A percentile compares a stretch with the other conserved stretches of the same genome.
Evolutionary conservation across 2,888 invertebrate genomes (phyloP).

Genomic region (Philereme transversata): DNA sequence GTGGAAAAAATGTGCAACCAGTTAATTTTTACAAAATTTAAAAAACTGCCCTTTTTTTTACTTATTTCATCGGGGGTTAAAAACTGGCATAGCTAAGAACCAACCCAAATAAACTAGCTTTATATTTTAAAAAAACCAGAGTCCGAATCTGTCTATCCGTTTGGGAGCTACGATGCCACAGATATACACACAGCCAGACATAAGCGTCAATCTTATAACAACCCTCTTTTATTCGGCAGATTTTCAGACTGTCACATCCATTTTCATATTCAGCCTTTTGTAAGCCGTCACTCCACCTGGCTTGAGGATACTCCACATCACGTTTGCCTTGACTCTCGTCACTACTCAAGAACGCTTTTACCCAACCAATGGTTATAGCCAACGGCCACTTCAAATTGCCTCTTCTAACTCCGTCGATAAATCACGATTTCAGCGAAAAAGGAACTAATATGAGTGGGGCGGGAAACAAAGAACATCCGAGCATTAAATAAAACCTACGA

Average conservation of each 20-base stretch:
- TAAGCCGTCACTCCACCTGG: constrained; percentile 8
- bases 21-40: too few species aligned
- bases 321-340: constrained; percentile 18
- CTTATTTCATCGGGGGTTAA: too few species aligned
- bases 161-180: too few species aligned
- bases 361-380: constrained; percentile 10
- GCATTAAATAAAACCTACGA: constrained; percentile 8
- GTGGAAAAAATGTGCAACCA: too few species aligned
- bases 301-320: constrained; percentile 5
- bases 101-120: too few species aligned
- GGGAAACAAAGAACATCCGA: neutral
- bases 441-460: neutral
- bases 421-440: neutral
- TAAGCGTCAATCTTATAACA: too few species aligned
- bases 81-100: too few species aligned
- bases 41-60: too few species aligned
- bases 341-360: constrained; percentile 22
- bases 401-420: constrained; percentile 3
- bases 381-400: constrained; percentile 17
- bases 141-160: too few species aligned
- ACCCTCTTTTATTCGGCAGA: too few species aligned
- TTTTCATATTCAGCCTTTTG: constrained; percentile 16
- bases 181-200: too few species aligned
- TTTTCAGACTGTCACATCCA: neutral
- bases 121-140: too few species aligned